phyloP scores from a whole-genome alignment of 2,797 vertebrate species.

The Pipistrellus pygmaeus region DNA sequence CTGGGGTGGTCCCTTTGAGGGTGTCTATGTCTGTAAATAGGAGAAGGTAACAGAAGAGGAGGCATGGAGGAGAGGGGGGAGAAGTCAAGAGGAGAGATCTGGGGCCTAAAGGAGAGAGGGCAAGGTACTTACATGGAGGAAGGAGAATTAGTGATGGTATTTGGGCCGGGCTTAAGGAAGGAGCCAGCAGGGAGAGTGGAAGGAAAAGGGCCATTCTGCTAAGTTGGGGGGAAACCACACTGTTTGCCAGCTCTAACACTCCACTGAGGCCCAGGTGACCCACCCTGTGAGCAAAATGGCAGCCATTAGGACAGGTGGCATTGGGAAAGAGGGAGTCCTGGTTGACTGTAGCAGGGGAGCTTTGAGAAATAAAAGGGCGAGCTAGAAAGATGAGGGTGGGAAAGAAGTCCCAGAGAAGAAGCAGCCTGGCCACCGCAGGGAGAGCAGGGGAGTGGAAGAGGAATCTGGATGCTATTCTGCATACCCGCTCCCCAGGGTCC shows the following conservation, averaged over 20 bases:
- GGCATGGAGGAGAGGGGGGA: not conserved
- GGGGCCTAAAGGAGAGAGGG: not conserved
- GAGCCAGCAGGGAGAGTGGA: not conserved
- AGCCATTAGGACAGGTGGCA: not conserved
- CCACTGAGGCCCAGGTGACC: not conserved
- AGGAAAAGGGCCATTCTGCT: not conserved
- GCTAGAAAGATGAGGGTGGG: not conserved
- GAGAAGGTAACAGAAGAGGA: not conserved
- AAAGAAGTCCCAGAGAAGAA: not conserved
- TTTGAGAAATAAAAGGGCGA: not conserved
- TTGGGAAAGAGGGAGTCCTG: not conserved
- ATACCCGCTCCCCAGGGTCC: not conserved
- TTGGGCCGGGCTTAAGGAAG: not conserved
- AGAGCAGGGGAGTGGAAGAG: not conserved
- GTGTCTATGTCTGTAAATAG: not conserved
- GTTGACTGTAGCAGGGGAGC: not conserved
- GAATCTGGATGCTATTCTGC: not conserved
- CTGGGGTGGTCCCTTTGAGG: not conserved
- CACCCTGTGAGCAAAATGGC: not conserved
- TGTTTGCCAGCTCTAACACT: not conserved
- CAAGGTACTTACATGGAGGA: not conserved
- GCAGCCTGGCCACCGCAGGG: not conserved
- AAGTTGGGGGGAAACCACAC: not conserved
- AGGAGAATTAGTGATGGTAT: not conserved
- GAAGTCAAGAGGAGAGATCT: not conserved